Conservation (phyloP, 2,113 vertebrate species). For the Xiphias gladius region DNA sequence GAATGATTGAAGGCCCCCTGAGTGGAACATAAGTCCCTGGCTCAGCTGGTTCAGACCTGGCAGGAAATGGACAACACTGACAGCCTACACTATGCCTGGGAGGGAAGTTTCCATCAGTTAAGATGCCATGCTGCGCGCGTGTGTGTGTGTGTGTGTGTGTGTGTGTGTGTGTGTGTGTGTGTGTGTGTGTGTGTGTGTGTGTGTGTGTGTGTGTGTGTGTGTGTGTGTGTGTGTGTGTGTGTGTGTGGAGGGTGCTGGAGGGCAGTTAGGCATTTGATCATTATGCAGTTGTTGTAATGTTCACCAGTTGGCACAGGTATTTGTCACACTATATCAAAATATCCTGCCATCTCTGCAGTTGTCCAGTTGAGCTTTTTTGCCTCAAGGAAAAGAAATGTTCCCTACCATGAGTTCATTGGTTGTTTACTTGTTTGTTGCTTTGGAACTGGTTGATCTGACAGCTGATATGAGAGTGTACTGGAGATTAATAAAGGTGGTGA, state of each 20-base stretch:
- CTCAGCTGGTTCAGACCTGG: slow-evolving; percentile 69
- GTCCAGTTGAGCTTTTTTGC: background rate
- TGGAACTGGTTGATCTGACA: slow-evolving; percentile 44
- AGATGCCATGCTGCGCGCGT: slow-evolving; percentile 51
- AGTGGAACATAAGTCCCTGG: slow-evolving; percentile 75
- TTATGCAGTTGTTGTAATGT: slow-evolving; percentile 43
- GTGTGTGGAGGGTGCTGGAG: slow-evolving; percentile 16
- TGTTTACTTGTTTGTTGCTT: slow-evolving; percentile 60
- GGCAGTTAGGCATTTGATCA: slow-evolving; percentile 40
- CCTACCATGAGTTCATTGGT: background rate
- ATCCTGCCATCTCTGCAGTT: background rate
- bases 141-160: slow-evolving; percentile 28
- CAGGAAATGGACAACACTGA: slow-evolving; percentile 69
- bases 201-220: slow-evolving; percentile 34
- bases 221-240: slow-evolving; percentile 33
- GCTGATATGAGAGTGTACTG: slow-evolving; percentile 25
- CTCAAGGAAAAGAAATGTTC: background rate
- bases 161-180: slow-evolving; percentile 16
- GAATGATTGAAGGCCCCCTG: slow-evolving; percentile 65
- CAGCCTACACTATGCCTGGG: slow-evolving; percentile 55
- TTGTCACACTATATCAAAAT: slow-evolving; percentile 14
- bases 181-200: slow-evolving; percentile 28
- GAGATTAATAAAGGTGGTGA: slow-evolving; percentile 25
- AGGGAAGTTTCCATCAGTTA: slow-evolving; percentile 76
- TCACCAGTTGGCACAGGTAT: slow-evolving; percentile 8